Evolutionary conservation across 2,888 invertebrate species (phyloP).

Genomic region (Agrotis segetum): DNA sequence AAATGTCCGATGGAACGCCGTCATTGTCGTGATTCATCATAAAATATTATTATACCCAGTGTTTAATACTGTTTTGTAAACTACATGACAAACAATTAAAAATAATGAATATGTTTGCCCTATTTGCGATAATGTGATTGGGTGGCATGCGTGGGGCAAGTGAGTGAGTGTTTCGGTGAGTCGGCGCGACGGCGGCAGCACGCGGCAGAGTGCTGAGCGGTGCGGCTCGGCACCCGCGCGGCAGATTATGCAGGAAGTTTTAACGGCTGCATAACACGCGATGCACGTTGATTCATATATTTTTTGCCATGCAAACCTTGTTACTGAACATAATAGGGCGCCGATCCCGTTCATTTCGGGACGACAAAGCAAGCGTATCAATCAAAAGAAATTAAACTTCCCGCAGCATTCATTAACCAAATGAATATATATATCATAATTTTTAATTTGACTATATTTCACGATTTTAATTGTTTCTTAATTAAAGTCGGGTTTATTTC

Average conservation of each 20-base stretch:
- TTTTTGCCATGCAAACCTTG: conserved; percentile 59
- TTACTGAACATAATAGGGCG: conserved; percentile 45
- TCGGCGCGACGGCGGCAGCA: conserved; percentile 12
- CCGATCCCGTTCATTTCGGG: conserved; percentile 32
- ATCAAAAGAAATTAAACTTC: conserved; percentile 51
- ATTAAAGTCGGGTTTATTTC: conserved; percentile 39
- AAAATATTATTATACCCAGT: conserved; percentile 65
- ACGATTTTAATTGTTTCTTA: conserved; percentile 43
- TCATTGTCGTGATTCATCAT: conserved; percentile 75
- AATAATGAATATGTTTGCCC: conserved; percentile 77
- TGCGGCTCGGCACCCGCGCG: conserved; percentile 62
- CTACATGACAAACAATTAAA: conserved; percentile 77
- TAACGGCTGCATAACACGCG: conserved; percentile 71
- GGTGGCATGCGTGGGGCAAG: conserved; percentile 47
- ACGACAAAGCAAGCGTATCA: conserved; percentile 48
- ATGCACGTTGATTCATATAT: conserved; percentile 60
- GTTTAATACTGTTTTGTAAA: conserved; percentile 75
- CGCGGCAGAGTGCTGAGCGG: conserved; percentile 34
- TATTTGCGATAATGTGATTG: conserved; percentile 75
- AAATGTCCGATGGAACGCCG: conserved; percentile 69
- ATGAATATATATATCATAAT: conserved; percentile 55
- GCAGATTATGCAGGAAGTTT: conserved; percentile 68
- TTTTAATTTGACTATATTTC: conserved; percentile 49
- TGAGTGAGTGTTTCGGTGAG: conserved; percentile 17
- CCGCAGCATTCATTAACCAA: conserved; percentile 40